Evolutionary conservation across 2,797 vertebrate species (phyloP).

Genomic region (Heteromormyrus szaboi): DNA sequence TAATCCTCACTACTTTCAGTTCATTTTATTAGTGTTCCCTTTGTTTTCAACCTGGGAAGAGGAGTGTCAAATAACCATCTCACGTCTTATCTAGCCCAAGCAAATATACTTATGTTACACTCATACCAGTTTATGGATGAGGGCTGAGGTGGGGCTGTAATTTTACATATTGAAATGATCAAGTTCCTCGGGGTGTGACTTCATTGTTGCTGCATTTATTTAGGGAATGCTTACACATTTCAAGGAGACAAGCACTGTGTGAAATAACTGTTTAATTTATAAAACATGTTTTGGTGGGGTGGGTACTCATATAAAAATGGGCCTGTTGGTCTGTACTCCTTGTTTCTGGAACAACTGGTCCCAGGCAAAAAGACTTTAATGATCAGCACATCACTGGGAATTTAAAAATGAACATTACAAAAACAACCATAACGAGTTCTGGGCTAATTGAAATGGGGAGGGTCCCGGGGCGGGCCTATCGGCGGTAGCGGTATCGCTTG

Average conservation of each 20-base stretch:
- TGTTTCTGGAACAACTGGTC: not conserved
- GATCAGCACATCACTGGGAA: not conserved
- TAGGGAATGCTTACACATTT: not conserved
- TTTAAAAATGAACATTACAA: not conserved
- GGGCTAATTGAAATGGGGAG: not conserved
- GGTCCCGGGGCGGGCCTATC: conserved; percentile 54
- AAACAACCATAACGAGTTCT: not conserved
- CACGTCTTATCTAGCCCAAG: not conserved
- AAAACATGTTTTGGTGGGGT: not conserved
- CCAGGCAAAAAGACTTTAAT: not conserved
- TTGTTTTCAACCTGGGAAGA: not conserved
- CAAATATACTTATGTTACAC: not conserved
- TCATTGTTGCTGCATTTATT: not conserved
- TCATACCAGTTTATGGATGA: not conserved
- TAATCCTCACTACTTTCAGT: not conserved
- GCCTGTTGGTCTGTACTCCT: not conserved
- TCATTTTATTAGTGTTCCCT: not conserved
- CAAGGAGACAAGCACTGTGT: not conserved
- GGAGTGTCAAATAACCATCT: not conserved
- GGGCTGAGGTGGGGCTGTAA: not conserved
- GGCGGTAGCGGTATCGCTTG: conserved; percentile 90
- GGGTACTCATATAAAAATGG: not conserved
- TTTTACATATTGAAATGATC: not conserved
- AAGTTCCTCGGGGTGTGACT: not conserved
- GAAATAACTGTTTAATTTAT: not conserved